Conservation (phyloP, 2,113 vertebrate species). For the Campylorhamphus procurvoides region DNA sequence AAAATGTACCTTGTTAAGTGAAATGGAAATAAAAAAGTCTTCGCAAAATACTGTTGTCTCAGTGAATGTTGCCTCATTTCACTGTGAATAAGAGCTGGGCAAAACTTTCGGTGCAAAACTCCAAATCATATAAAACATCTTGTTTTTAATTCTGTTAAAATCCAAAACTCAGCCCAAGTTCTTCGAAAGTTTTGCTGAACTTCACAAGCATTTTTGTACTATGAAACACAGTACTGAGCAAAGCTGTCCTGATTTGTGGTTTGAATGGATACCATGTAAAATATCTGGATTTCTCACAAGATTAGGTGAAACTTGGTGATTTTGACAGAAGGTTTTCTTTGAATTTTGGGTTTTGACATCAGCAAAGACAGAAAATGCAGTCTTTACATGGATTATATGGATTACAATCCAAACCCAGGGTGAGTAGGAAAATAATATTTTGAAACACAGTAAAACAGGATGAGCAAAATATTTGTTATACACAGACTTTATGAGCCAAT, state of each 20-base stretch:
- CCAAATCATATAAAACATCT: conserved; percentile 24
- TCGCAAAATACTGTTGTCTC: not conserved
- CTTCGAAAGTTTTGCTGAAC: conserved; percentile 46
- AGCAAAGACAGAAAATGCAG: not conserved
- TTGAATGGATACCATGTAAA: not conserved
- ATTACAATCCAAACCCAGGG: not conserved
- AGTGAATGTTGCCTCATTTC: not conserved
- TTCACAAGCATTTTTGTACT: conserved; percentile 24
- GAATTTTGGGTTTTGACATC: not conserved
- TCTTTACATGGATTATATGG: not conserved
- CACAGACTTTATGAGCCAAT: not conserved
- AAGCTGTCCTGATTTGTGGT: conserved; percentile 15
- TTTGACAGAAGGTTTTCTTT: not conserved
- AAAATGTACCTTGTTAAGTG: not conserved
- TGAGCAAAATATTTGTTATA: not conserved
- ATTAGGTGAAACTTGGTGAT: conserved; percentile 7
- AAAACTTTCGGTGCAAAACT: not conserved
- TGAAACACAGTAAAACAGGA: not conserved
- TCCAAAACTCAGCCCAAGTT: conserved; percentile 6
- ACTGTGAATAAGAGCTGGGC: not conserved
- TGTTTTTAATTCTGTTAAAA: conserved; percentile 17
- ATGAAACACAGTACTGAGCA: not conserved
- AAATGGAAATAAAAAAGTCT: not conserved
- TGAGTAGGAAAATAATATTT: not conserved
- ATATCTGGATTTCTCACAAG: not conserved